A percentile compares a stretch with the other conserved stretches of the same genome.
These are phyloP conservation scores for Athetis lepigone DNA, from an alignment of 2,888 invertebrate genomes.

Conservation along the genomic window DNA sequence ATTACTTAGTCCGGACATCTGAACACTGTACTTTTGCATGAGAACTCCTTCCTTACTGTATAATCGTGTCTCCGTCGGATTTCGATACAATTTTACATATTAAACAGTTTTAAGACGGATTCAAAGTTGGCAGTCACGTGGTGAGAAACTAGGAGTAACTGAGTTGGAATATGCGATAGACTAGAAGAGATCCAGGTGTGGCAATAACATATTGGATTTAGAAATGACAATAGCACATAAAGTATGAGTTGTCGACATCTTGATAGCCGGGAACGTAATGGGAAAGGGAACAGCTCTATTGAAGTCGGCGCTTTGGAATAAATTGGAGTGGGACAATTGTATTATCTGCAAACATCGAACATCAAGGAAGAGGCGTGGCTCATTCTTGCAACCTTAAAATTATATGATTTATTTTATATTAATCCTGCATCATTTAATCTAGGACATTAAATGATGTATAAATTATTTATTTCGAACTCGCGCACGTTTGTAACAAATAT, in stretches of 20 bases:
- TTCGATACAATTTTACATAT: conserved; percentile 61
- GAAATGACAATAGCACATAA: conserved; percentile 48
- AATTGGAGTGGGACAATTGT: conserved; percentile 25
- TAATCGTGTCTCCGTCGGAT: conserved; percentile 55
- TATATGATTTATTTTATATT: neutral
- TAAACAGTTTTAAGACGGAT: conserved; percentile 54
- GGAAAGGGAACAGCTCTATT: conserved; percentile 26
- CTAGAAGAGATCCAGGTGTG: conserved; percentile 26
- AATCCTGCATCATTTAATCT: no score
- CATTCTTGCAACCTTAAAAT: neutral
- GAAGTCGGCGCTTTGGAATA: conserved; percentile 20
- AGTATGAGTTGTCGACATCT: conserved; percentile 38
- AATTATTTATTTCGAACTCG: no score
- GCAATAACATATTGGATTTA: conserved; percentile 31
- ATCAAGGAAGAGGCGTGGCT: neutral
- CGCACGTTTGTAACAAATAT: no score
- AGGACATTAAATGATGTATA: no score
- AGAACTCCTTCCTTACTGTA: conserved; percentile 51
- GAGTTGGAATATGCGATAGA: conserved; percentile 6
- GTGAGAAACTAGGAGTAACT: conserved; percentile 15
- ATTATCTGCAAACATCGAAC: neutral
- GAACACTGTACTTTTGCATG: conserved; percentile 66
- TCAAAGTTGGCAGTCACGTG: conserved; percentile 30
- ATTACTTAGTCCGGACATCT: conserved; percentile 73
- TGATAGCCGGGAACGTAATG: conserved; percentile 40